Base-by-base conservation (phyloP, 2,113 vertebrate genomes). In the Bufo bufo region DNA sequence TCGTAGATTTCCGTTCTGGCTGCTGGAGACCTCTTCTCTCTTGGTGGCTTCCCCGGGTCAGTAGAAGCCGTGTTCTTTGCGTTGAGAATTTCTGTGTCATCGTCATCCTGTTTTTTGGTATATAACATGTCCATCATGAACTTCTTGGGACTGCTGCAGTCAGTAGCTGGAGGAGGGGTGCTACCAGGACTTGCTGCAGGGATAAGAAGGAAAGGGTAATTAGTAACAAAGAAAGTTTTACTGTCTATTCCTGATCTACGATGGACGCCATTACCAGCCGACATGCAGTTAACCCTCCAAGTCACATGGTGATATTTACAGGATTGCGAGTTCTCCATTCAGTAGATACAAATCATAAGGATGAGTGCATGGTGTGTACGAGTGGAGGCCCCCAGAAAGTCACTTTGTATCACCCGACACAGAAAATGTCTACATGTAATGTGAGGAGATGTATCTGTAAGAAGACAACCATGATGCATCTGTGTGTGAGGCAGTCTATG, bases 91-190 rank as follows among this genome's bases (percentile, higher is more conserved):
- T 90, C 85, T 4, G n/a, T 65, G 71, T 87, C 89, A 0, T 49
- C 14, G 72, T 92, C 83, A 16, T 20, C 82, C 52, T 91, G 90
- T 43, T 90, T 90, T 61, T 95, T 96, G 89, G 95, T 90, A 6
- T 94, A 96, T 0, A 96, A 92, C 95, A 95, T 95, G 91, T 96
- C 95, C 89, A 96, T 69, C 91, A 95, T 90, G 72, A 96, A 96
- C 92, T 93, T 96, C 87, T 90, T 94, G 58, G 95, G 92, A 90
- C 94, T 94, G 92, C 91, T 90, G 84, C 93, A 94, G 33, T 94
- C 93, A 0, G 88, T 45, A 2, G 81, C 12, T 14, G 92, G 92
- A 11, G 0, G 82, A 4, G 0, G 87, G 90, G 91, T 87, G 7
- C 91, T 43, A 75, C 0, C 43, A 59, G 87, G 90, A 69, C 91